Base-by-base conservation (phyloP, 2,888 invertebrate species). In the Ophraella communa region DNA sequence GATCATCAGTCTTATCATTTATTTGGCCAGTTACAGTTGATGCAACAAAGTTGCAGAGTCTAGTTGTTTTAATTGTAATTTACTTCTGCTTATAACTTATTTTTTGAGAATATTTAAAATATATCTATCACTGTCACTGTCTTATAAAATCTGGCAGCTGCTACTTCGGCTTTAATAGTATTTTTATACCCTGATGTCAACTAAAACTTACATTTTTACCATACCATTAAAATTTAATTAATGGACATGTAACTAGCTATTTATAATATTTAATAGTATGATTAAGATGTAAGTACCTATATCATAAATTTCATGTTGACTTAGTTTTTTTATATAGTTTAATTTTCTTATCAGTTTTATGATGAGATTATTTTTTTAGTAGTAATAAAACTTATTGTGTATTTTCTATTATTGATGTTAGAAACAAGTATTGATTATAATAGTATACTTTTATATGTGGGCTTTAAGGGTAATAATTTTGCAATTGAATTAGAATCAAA, bases 271-370 rank as follows among this genome's bases (percentile, higher is more conserved):
- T 20, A 21, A 45, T 10, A 21, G n/a, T 21, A 21, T 45, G 45
- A 21, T 21, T 5, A 45, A 45, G 11, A 11, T 45, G 45, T 21
- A 45, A n/a, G 4, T 45, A 44, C 27, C 11, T 56, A 27, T 18
- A 11, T 42, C 23, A 53, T 52, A 17, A 60, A 60, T 60, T 42
- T 60, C 20, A 53, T 33, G 44, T 60, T 44, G 53, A 52, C 44
- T 44, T 52, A 14, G 18, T 17, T 58, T 52, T 59, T 56, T n/a
- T 52, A 51, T 44, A 42, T 59, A 44, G 35, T 60, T 60, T 44
- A 30, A n/a, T 52, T 52, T 30, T 62, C 65, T 58, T 42, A 58
- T 65, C 65, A 65, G 65, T 65, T 65, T 65, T 65, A 65, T 65
- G 65, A 65, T 65, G 58, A 49, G 65, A 58, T 11, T 39, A 52